phyloP scores from a whole-genome alignment of 2,888 invertebrate genomes.

The Xanthorhoe designata region DNA sequence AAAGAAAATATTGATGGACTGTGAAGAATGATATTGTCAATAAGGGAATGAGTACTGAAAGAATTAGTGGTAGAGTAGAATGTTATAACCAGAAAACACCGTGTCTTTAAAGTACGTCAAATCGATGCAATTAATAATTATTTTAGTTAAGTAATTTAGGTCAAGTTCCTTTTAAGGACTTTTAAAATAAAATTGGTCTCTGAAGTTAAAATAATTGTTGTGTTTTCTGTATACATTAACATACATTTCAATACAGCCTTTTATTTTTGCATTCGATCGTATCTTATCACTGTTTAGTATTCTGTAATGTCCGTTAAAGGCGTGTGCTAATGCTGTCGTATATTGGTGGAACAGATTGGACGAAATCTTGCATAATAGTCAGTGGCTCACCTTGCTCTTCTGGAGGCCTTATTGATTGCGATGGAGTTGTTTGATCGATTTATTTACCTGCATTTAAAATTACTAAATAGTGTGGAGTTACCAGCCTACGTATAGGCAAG shows the following conservation, averaged over 20 bases:
- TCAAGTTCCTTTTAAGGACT: not conserved
- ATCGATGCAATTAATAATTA: not conserved
- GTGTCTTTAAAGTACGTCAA: too few species aligned
- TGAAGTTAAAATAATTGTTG: not conserved
- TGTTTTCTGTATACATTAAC: not conserved
- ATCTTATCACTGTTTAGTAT: not conserved
- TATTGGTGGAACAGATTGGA: constrained; percentile 36
- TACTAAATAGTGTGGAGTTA: too few species aligned
- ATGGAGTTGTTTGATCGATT: not conserved
- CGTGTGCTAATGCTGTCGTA: constrained; percentile 34
- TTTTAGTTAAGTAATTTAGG: not conserved
- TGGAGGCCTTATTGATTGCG: constrained; percentile 29
- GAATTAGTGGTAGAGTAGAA: too few species aligned
- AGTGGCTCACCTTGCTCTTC: constrained; percentile 50
- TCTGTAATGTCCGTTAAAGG: constrained; percentile 25
- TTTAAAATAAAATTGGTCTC: not conserved
- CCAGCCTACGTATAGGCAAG: too few species aligned
- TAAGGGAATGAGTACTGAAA: too few species aligned
- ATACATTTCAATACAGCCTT: not conserved
- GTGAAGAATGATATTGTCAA: too few species aligned
- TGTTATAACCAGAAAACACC: too few species aligned
- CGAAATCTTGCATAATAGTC: constrained; percentile 38
- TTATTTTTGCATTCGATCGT: not conserved
- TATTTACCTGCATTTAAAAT: not conserved
- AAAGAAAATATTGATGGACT: too few species aligned